Percentiles rank a stretch among this genome's conserved stretches.
Evolutionary conservation across 1,140 invertebrate genomes (phyloP).

Genomic region (Phymastichus coffea): DNA sequence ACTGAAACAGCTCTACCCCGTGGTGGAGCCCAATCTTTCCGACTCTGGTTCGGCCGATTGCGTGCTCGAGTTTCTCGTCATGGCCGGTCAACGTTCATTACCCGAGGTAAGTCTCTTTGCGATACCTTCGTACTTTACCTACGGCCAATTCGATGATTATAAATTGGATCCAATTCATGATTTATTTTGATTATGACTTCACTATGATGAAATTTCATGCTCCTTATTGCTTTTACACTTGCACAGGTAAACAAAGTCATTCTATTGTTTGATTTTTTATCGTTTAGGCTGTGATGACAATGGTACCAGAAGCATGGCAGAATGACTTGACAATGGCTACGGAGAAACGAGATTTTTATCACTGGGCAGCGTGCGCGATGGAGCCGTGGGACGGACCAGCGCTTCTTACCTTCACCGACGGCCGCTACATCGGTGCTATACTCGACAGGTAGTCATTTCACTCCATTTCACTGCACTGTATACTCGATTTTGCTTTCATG

Average conservation of each 20-base stretch:
- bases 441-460: constrained; percentile 65
- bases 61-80: constrained; percentile 94
- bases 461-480: constrained; percentile 22
- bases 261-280: constrained; percentile 29
- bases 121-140: constrained; percentile 2
- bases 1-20: constrained; percentile 89
- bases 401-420: constrained; percentile 95
- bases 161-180: constrained; percentile 48
- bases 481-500: constrained; percentile 38
- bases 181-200: constrained; percentile 15
- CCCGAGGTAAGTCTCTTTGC: constrained; percentile 71
- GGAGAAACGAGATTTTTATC: constrained; percentile 94
- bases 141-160: constrained; percentile 43
- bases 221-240: no score
- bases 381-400: constrained; percentile 99
- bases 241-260: no score
- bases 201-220: no score
- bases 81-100: constrained; percentile 84
- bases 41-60: constrained; percentile 98
- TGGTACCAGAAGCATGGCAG: constrained; percentile 99
- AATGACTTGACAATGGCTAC: constrained; percentile 89
- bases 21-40: constrained; percentile 96
- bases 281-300: constrained; percentile 90
- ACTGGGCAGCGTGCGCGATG: constrained; percentile 96
- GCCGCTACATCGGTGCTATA: constrained; percentile 92